Base-by-base conservation (phyloP, 1,140 invertebrate genomes). In the Philopotamus ludificatus region DNA sequence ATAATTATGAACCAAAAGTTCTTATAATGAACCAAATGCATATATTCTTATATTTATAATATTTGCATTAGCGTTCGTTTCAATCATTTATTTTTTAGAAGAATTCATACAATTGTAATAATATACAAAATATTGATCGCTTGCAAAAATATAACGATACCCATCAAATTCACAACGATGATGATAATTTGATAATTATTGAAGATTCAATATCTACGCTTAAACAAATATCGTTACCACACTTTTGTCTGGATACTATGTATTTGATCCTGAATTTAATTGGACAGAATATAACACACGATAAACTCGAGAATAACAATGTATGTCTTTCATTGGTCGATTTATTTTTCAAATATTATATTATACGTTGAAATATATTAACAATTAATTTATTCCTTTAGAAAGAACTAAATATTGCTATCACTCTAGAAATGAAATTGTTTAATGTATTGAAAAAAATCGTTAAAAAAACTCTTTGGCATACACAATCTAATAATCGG, bases 211-310 rank as follows among this genome's bases (percentile, higher is more conserved):
- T 23, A 7, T 20, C 20, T 28, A 53, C 57, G 66, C 60, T 76
- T 10, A 77, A 79, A 65, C 82, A 84, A 72, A 75, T 83, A 67
- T 72, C 76, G 8, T 67, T 84, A 54, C 81, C 82, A 2, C 67
- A 74, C 20, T 85, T 77, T 71, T 84, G 82, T 71, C 75, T 82
- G n/a, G 76, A 78, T 25, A 78, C 76, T 21, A 69, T 84, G 4
- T 74, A 73, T 50, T 69, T 70, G 50, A 70, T 79, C 39, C 72
- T 83, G 25, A 73, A 75, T 51, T 73, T 72, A 67, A 71, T 79
- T 12, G 70, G 70, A 61, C 60, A 71, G 9, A 73, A 72, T 50
- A 21, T 57, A 57, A 10, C 23, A 44, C 2, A 16, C 28, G 26
- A 28, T 15, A 66, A 54, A 20, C 50, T 28, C 9, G 51, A 58